Conservation (phyloP, 2,113 vertebrate genomes). For the Gambusia holbrooki region DNA sequence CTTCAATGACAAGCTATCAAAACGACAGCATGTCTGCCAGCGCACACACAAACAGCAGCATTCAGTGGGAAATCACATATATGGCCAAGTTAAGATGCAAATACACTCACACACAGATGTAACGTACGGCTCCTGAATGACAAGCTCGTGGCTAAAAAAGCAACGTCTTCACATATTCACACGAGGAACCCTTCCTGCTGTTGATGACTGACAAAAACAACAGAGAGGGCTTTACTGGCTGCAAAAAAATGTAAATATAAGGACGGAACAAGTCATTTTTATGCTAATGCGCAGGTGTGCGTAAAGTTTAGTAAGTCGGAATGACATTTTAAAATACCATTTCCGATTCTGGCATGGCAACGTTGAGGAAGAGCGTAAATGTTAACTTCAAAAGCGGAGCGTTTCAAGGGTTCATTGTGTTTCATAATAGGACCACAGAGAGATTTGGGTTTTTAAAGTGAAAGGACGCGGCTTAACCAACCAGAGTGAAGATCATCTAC, state of each 20-base stretch:
- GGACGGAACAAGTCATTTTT: background rate
- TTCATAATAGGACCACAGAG: background rate
- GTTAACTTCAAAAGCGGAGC: background rate
- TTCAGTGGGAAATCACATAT: constrained; percentile 25
- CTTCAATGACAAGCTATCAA: constrained; percentile 73
- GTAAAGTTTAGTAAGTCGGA: background rate
- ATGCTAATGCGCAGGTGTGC: constrained; percentile 20
- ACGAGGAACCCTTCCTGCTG: constrained; percentile 13
- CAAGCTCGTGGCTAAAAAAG: constrained; percentile 52
- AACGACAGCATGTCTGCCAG: constrained; percentile 55
- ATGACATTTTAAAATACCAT: background rate
- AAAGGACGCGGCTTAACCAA: background rate
- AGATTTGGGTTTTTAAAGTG: background rate
- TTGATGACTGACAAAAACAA: constrained; percentile 8
- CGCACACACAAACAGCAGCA: constrained; percentile 30
- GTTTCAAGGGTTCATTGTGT: background rate
- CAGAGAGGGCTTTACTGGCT: background rate
- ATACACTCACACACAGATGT: constrained; percentile 25
- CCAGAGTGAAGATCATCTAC: background rate
- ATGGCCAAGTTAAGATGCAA: constrained; percentile 42
- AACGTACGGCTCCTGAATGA: constrained; percentile 45
- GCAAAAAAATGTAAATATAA: background rate
- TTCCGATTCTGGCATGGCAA: too few species aligned
- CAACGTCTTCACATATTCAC: constrained; percentile 34
- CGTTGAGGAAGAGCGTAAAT: background rate